Percentiles rank a stretch among this genome's conserved stretches.
These are phyloP conservation scores for Chionomys nivalis DNA, from an alignment of 2,113 vertebrate species.

Conservation along the genomic window DNA sequence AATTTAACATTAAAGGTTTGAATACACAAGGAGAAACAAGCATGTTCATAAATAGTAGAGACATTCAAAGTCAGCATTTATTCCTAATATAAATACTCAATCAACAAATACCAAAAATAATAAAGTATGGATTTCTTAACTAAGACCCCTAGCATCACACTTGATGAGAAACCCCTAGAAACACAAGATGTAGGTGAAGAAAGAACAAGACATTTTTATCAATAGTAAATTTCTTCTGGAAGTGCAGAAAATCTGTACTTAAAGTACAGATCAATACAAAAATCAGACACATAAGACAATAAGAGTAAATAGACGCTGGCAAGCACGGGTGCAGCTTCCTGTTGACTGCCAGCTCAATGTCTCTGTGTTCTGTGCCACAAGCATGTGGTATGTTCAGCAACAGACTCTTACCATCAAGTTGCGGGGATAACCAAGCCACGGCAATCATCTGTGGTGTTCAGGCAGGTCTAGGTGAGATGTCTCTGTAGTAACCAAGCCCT, in stretches of 20 bases:
- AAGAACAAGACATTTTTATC: too few relatives aligned
- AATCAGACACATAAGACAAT: background rate
- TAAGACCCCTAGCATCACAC: too few relatives aligned
- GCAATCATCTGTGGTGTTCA: background rate
- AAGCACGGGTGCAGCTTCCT: background rate
- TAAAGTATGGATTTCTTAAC: too few relatives aligned
- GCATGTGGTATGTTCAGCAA: background rate
- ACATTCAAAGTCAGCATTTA: background rate
- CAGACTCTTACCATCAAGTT: background rate
- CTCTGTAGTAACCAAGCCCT: background rate
- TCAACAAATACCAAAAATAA: background rate
- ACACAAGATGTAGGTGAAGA: too few relatives aligned
- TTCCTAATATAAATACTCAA: background rate
- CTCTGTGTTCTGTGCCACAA: background rate
- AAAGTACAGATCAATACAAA: background rate
- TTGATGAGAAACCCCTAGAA: too few relatives aligned
- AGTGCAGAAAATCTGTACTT: too few relatives aligned
- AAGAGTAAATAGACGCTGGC: background rate
- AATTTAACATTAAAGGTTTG: background rate
- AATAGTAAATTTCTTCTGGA: too few relatives aligned
- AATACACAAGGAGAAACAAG: background rate
- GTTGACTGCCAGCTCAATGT: background rate
- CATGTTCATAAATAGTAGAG: background rate
- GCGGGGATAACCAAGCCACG: too few relatives aligned
- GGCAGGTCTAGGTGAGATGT: background rate